A percentile compares a stretch with the other conserved stretches of the same genome.
Evolutionary conservation across 2,113 vertebrate genomes (phyloP).

Genomic region (Alces alces): DNA sequence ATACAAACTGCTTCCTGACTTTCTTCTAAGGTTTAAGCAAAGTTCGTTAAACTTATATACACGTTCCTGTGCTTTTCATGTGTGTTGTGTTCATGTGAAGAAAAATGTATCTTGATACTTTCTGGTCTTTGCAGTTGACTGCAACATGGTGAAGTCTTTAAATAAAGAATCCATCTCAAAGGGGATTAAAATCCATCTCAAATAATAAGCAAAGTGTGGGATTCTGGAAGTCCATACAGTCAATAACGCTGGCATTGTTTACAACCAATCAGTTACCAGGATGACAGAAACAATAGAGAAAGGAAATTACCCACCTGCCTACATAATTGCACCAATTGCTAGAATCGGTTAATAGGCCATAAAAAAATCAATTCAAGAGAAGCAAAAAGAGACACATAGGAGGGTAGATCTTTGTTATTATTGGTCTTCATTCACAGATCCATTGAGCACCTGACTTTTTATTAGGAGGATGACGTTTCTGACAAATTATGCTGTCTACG

Average conservation of each 20-base stretch:
- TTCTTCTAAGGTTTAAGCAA: neutral
- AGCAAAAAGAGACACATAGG: neutral
- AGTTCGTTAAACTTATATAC: neutral
- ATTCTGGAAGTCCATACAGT: neutral
- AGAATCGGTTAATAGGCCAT: neutral
- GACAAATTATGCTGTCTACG: neutral
- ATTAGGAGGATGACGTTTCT: constrained; percentile 7
- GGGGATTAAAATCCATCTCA: neutral
- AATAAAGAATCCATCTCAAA: neutral
- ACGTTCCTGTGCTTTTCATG: neutral
- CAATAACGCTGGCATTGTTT: constrained; percentile 11
- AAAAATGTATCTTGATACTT: neutral
- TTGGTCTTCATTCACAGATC: neutral
- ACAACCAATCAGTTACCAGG: constrained; percentile 17
- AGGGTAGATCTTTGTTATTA: neutral
- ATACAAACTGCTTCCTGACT: neutral
- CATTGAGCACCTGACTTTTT: neutral
- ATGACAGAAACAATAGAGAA: constrained; percentile 6
- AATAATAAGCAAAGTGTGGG: neutral
- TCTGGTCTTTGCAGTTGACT: neutral
- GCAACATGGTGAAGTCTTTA: neutral
- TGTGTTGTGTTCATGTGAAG: neutral
- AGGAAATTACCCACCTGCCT: constrained; percentile 1
- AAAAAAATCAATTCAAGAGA: constrained; percentile 28
- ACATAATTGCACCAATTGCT: constrained; percentile 37